Percentiles rank a stretch among this genome's conserved stretches.
Conservation (phyloP, 1,140 invertebrate species). For the Popillia japonica region DNA sequence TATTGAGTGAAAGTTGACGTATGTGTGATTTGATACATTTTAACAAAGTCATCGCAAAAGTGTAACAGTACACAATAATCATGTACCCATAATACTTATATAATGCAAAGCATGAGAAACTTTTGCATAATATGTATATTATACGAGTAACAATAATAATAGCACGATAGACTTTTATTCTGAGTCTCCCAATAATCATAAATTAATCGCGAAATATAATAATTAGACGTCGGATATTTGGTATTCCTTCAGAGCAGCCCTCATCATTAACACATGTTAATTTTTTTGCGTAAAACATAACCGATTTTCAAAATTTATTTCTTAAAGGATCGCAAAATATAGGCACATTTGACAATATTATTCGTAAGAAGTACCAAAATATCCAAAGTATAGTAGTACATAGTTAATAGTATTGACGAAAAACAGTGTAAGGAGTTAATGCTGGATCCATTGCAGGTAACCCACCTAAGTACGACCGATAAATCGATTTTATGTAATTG, state of each 20-base stretch:
- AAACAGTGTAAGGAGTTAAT: no score
- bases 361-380: no score
- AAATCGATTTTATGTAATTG: constrained; percentile 10
- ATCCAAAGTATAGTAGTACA: no score
- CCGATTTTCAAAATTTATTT: no score
- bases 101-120: neutral
- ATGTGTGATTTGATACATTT: constrained; percentile 15
- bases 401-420: no score
- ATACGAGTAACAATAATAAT: neutral
- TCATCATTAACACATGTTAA: no score
- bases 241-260: no score
- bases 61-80: constrained; percentile 6
- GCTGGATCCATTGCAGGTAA: no score
- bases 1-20: constrained; percentile 8
- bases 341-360: no score
- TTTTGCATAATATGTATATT: neutral
- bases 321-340: no score
- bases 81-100: neutral
- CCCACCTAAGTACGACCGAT: neutral
- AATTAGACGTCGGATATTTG: no score
- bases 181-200: neutral
- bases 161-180: neutral
- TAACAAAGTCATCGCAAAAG: neutral
- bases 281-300: no score
- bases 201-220: constrained; percentile 1